A percentile compares a stretch with the other conserved stretches of the same genome.
Conservation (phyloP, 1,140 invertebrate genomes). For the Drosophila simulans region DNA sequence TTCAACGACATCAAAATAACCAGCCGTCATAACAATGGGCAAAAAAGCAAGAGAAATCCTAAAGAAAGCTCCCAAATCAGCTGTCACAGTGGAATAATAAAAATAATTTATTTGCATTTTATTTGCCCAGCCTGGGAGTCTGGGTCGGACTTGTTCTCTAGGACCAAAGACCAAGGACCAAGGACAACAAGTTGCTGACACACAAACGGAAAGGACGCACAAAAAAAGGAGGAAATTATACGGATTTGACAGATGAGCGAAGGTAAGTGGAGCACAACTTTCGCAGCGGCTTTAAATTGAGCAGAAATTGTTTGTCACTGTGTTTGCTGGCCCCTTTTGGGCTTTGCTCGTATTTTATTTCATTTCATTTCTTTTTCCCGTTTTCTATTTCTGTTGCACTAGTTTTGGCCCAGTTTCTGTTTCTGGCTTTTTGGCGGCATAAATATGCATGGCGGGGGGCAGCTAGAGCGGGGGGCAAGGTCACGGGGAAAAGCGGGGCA, state of each 20-base stretch:
- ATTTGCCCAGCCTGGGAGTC: slow-evolving; percentile 51
- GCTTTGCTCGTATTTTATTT: slow-evolving; percentile 40
- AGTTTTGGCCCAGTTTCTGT: slow-evolving; percentile 53
- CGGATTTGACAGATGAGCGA: slow-evolving; percentile 77
- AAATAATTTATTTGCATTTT: slow-evolving; percentile 79
- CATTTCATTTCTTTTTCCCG: neutral
- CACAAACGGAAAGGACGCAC: slow-evolving; percentile 29
- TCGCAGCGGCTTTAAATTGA: slow-evolving; percentile 67
- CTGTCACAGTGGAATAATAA: slow-evolving; percentile 76
- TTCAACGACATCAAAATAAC: slow-evolving; percentile 25
- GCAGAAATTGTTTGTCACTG: slow-evolving; percentile 69
- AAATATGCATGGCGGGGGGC: slow-evolving; percentile 62
- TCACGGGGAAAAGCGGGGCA: slow-evolving; percentile 48
- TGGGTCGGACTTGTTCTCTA: slow-evolving; percentile 34
- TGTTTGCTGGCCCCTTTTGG: slow-evolving; percentile 60
- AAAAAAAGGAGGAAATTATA: slow-evolving; percentile 64
- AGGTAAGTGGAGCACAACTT: slow-evolving; percentile 28
- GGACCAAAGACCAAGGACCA: slow-evolving; percentile 31
- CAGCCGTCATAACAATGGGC: slow-evolving; percentile 23
- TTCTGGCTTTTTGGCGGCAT: slow-evolving; percentile 61
- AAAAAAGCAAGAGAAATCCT: slow-evolving; percentile 42
- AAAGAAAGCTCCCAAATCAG: slow-evolving; percentile 57
- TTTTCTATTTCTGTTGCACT: slow-evolving; percentile 33
- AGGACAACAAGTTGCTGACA: slow-evolving; percentile 70
- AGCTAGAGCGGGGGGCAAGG: slow-evolving; percentile 35